A percentile compares a stretch with the other conserved stretches of the same genome.
phyloP scores from a whole-genome alignment of 2,113 vertebrate species.

The Pterocles gutturalis region DNA sequence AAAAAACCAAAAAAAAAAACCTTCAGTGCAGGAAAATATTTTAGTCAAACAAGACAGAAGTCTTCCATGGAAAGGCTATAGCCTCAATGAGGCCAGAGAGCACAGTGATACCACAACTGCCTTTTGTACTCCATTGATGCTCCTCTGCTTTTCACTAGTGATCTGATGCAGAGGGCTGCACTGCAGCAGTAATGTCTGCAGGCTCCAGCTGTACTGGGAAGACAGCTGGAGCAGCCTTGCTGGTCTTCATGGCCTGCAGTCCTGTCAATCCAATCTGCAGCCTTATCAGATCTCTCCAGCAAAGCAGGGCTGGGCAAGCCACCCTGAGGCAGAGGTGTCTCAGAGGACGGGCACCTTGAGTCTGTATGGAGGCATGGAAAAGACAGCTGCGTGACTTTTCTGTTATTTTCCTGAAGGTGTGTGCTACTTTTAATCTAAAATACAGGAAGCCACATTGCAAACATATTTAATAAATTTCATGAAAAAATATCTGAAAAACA shows the following conservation, averaged over 20 bases:
- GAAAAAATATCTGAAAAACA: neutral
- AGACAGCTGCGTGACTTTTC: neutral
- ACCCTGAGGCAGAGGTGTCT: neutral
- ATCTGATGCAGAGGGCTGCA: neutral
- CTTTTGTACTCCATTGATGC: neutral
- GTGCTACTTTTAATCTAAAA: neutral
- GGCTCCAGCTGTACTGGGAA: neutral
- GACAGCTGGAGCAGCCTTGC: neutral
- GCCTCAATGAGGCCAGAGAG: neutral
- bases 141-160: rapidly evolving
- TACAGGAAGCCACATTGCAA: neutral
- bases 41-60: neutral
- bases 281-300: neutral
- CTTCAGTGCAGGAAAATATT: neutral
- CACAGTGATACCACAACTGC: neutral
- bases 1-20: neutral
- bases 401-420: neutral
- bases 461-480: neutral
- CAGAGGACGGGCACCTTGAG: neutral
- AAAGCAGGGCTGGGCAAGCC: neutral
- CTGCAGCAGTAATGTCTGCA: neutral
- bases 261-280: neutral
- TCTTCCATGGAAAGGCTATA: neutral
- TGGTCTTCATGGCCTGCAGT: neutral
- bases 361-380: neutral